Evolutionary conservation across 2,888 invertebrate genomes (phyloP), one percentile per base, ranked within the genome.

Genomic region (Melipona bicolor): DNA sequence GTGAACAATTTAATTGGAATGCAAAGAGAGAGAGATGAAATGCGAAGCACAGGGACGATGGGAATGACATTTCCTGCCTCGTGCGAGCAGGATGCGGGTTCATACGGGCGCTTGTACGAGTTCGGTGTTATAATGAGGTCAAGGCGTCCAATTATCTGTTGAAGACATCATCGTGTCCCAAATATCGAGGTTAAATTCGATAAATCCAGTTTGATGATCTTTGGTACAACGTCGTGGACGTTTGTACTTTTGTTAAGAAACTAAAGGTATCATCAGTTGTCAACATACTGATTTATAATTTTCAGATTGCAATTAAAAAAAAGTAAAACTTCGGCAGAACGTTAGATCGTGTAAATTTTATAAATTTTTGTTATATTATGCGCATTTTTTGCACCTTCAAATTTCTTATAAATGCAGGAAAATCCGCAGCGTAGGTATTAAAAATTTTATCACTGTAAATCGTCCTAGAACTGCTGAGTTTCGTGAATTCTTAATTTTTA

Each of bases 21-120:
- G 67, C 75, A 75, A 27, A 27, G 27, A 11, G 36, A 36, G 36
- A 36, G 36, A 71, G 79, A 84, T 54, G 77, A 74, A 79, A 69
- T 71, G 32, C 17, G 43, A 74, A 49, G 36, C 59, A 36, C 17
- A 67, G 36, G 54, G 15, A 52, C 72, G 43, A 62, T 56, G 54
- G 73, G 85, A 84, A 81, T 84, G 81, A 84, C 81, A 77, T 68
- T 84, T 84, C 78, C 84, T 85, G 85, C 64, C 73, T 59, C 64
- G 19, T 32, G 65, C 54, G n/a, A 59, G 73, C 83, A 83, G 83
- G 80, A 86, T 86, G 80, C 73, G 83, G 73, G 83, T 71, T 77
- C 65, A 73, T 86, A 74, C 80, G 86, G 77, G 79, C 56, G 49
- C 24, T 65, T 49, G 54, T 83, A 77, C 73, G 75, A 61, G 70